These are phyloP conservation scores for Drosophila rhopaloa DNA, from an alignment of 1,140 invertebrate species.

Conservation along the genomic window DNA sequence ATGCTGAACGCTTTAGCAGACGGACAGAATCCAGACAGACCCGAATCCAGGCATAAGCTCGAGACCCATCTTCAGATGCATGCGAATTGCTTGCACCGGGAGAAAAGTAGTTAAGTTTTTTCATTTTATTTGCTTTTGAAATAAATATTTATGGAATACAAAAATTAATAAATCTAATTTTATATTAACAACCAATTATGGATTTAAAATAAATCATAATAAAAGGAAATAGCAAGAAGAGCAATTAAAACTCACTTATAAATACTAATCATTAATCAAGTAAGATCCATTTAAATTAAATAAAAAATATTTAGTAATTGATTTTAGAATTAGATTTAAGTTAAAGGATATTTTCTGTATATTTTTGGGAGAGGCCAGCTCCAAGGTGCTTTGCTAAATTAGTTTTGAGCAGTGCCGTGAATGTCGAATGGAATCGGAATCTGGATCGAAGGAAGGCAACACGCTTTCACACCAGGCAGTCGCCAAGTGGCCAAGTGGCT, in stretches of 20 bases:
- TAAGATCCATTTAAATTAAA: too few relatives aligned
- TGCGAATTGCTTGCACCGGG: slow-evolving; percentile 6
- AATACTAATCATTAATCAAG: too few relatives aligned
- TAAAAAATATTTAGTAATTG: too few relatives aligned
- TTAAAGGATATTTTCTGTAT: too few relatives aligned
- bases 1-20: slow-evolving; percentile 80
- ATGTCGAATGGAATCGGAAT: slow-evolving; percentile 24
- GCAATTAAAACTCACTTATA: too few relatives aligned
- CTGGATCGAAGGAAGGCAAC: slow-evolving; percentile 44
- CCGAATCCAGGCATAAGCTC: slow-evolving; percentile 5
- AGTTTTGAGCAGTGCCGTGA: slow-evolving; percentile 22
- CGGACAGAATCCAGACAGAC: slow-evolving; percentile 43
- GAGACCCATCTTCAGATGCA: slow-evolving; percentile 15
- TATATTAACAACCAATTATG: not conserved
- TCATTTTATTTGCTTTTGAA: not conserved
- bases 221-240: too few relatives aligned
- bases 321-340: too few relatives aligned
- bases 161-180: not conserved
- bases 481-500: slow-evolving; percentile 34
- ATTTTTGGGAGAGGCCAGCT: too few relatives aligned
- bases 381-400: not conserved
- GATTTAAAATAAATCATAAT: too few relatives aligned
- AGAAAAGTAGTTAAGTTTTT: not conserved
- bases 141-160: not conserved
- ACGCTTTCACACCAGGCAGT: slow-evolving; percentile 80